Conservation (phyloP, 2,888 invertebrate genomes). For the Matsumyia berberina region DNA sequence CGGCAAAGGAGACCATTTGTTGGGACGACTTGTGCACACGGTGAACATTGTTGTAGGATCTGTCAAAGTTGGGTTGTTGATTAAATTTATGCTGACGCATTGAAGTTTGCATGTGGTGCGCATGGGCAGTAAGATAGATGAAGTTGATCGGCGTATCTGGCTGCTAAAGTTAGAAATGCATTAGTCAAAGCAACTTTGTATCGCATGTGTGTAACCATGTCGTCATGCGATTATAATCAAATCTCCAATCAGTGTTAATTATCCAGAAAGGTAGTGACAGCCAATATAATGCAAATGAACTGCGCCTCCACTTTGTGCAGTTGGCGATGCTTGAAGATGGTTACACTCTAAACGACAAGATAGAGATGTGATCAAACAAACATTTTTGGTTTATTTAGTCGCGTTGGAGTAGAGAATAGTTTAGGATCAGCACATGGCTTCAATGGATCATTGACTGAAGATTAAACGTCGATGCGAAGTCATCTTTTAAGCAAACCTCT, state of each 20-base stretch:
- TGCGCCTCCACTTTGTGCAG: background rate
- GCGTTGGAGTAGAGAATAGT: no score
- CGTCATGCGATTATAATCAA: background rate
- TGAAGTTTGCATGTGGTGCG: background rate
- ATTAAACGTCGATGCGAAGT: no score
- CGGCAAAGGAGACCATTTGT: slow-evolving; percentile 3
- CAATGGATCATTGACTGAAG: no score
- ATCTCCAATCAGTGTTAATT: slow-evolving; percentile 4
- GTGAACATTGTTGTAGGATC: background rate
- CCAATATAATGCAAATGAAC: slow-evolving; percentile 3
- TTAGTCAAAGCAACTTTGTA: slow-evolving; percentile 2
- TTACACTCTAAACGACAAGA: background rate
- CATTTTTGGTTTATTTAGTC: no score
- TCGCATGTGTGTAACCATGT: background rate
- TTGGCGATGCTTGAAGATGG: background rate
- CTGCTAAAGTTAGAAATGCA: background rate
- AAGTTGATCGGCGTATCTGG: background rate
- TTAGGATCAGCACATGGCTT: no score
- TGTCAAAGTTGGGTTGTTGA: slow-evolving; percentile 8
- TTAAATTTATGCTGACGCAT: slow-evolving; percentile 18
- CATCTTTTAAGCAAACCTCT: no score
- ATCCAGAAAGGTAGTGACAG: background rate
- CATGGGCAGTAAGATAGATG: background rate
- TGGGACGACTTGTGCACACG: background rate
- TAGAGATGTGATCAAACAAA: no score